Conservation (phyloP, 2,113 vertebrate genomes). For the Carollia perspicillata region DNA sequence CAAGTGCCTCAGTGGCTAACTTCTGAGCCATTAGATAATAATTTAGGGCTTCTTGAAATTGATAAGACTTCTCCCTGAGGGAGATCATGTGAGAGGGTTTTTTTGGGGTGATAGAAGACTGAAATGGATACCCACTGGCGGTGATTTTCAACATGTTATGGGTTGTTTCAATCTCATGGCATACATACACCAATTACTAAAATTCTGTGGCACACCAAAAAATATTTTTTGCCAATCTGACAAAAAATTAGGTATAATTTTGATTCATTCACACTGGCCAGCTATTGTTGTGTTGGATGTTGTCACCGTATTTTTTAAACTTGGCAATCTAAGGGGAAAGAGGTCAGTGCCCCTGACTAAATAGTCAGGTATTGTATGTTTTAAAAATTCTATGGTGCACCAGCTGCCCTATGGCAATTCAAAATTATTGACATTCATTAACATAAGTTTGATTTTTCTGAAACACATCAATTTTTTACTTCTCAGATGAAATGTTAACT, state of each 20-base stretch:
- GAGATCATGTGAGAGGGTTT: neutral
- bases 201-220: neutral
- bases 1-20: neutral
- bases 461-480: neutral
- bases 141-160: neutral
- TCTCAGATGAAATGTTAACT: neutral
- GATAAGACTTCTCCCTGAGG: neutral
- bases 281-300: neutral
- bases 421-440: neutral
- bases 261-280: neutral
- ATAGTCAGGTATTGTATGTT: neutral
- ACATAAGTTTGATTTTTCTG: neutral
- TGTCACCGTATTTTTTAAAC: neutral
- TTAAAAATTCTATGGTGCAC: neutral
- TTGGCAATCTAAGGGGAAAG: neutral
- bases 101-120: neutral
- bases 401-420: neutral
- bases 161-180: neutral
- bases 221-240: neutral
- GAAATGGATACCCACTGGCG: neutral
- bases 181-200: neutral
- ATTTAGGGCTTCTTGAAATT: neutral
- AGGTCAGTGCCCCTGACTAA: neutral
- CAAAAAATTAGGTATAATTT: neutral
- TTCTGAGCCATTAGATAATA: neutral